These are phyloP conservation scores for Fukomys damarensis DNA, from an alignment of 2,113 vertebrate species.

Conservation along the genomic window DNA sequence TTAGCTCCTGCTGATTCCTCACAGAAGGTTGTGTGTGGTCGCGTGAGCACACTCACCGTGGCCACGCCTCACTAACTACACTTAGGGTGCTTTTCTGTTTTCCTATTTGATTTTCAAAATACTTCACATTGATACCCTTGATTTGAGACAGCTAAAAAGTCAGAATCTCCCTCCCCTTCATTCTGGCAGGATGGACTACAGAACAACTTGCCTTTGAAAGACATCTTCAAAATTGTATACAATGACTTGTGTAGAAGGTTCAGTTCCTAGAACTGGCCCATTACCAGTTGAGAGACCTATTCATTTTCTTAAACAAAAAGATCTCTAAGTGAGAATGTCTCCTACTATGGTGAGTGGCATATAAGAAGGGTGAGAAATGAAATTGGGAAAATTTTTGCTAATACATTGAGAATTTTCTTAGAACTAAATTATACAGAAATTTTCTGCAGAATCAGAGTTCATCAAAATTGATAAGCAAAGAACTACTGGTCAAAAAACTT, in stretches of 20 bases:
- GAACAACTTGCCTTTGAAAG: not conserved
- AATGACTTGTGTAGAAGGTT: not conserved
- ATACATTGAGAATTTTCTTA: not conserved
- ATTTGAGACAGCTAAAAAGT: not conserved
- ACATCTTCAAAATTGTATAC: not conserved
- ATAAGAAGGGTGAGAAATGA: slow-evolving; percentile 9
- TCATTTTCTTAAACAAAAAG: slow-evolving; percentile 59
- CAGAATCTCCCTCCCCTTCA: not conserved
- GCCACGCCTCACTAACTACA: not conserved
- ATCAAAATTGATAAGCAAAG: slow-evolving; percentile 4
- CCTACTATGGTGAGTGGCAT: not conserved
- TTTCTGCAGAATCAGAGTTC: not conserved
- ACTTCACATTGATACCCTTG: slow-evolving; percentile 1
- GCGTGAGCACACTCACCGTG: not conserved
- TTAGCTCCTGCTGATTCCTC: not conserved
- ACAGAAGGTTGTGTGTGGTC: not conserved
- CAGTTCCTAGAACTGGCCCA: not conserved
- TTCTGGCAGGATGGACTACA: not conserved
- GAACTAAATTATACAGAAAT: slow-evolving; percentile 14
- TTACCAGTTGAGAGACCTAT: not conserved
- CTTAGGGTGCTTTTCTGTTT: not conserved
- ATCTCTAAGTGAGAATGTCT: not conserved
- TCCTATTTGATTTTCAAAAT: slow-evolving; percentile 26
- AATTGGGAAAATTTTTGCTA: slow-evolving; percentile 29
- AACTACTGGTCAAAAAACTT: not conserved